Percentiles rank a stretch among this genome's conserved stretches.
phyloP scores from a whole-genome alignment of 2,888 invertebrate genomes.

The Cephus pulcher region DNA sequence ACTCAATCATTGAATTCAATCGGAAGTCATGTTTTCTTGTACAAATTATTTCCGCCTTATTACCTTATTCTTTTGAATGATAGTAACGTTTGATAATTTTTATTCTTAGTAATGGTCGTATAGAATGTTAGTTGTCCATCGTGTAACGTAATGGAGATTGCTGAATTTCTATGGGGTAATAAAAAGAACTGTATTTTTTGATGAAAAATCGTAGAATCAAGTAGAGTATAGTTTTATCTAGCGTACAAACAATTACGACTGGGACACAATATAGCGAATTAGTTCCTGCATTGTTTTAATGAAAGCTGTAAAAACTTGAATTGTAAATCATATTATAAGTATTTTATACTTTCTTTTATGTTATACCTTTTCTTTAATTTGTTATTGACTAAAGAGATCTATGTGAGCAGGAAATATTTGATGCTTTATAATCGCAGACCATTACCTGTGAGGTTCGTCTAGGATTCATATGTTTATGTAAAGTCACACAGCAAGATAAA shows the following conservation, averaged over 20 bases:
- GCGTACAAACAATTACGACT: background rate
- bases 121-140: background rate
- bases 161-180: background rate
- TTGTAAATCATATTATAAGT: background rate
- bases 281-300: background rate
- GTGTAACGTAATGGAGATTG: background rate
- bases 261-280: background rate
- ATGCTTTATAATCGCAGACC: background rate
- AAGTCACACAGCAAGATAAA: background rate
- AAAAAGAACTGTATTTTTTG: background rate
- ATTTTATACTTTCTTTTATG: background rate
- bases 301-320: background rate
- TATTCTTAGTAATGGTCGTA: background rate
- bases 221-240: background rate
- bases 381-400: background rate
- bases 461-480: background rate
- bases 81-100: background rate
- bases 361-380: background rate
- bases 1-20: background rate
- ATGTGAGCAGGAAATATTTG: background rate
- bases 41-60: conserved; percentile 1
- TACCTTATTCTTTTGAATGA: background rate
- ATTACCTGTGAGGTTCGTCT: background rate
- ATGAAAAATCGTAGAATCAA: background rate
- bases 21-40: conserved; percentile 11